Percentiles rank a stretch among this genome's conserved stretches.
phyloP scores from a whole-genome alignment of 2,888 invertebrate species.

The Ornithoptera alexandrae region DNA sequence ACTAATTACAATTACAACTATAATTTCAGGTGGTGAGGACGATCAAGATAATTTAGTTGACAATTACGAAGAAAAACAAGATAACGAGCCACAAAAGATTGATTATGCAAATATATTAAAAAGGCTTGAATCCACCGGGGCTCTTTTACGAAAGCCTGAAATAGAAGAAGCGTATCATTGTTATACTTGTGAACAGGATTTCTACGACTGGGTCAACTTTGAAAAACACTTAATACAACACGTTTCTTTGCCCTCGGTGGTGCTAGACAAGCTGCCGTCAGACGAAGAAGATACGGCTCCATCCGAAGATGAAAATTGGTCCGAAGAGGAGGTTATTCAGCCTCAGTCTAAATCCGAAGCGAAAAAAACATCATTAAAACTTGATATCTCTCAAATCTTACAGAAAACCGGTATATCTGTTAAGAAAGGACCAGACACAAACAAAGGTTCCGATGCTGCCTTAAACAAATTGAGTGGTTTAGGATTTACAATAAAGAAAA shows the following conservation, averaged over 20 bases:
- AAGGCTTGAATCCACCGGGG: conserved; percentile 62
- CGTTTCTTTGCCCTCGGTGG: conserved; percentile 76
- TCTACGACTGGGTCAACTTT: conserved; percentile 64
- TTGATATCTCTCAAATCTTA: conserved; percentile 66
- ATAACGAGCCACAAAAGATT: conserved; percentile 38
- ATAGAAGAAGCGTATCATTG: conserved; percentile 61
- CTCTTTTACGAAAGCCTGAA: conserved; percentile 63
- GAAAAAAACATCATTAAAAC: conserved; percentile 62
- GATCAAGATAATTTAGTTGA: conserved; percentile 45
- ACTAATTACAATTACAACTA: conserved; percentile 10
- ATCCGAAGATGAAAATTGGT: conserved; percentile 71
- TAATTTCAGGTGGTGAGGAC: conserved; percentile 50
- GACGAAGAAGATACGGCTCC: conserved; percentile 70
- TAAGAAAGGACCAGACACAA: conserved; percentile 55
- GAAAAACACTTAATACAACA: conserved; percentile 78
- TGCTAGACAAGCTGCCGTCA: conserved; percentile 74
- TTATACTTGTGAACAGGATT: conserved; percentile 75
- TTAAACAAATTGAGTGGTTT: conserved; percentile 69
- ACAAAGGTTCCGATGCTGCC: conserved; percentile 53
- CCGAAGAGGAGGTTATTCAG: conserved; percentile 64
- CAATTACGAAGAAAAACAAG: conserved; percentile 37
- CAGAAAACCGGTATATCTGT: conserved; percentile 64
- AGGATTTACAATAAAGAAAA: conserved; percentile 72
- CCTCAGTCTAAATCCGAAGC: conserved; percentile 41
- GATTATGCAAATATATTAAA: conserved; percentile 62